These are phyloP conservation scores for Drosophila multiciliata DNA, from an alignment of 2,888 invertebrate genomes.

Conservation along the genomic window DNA sequence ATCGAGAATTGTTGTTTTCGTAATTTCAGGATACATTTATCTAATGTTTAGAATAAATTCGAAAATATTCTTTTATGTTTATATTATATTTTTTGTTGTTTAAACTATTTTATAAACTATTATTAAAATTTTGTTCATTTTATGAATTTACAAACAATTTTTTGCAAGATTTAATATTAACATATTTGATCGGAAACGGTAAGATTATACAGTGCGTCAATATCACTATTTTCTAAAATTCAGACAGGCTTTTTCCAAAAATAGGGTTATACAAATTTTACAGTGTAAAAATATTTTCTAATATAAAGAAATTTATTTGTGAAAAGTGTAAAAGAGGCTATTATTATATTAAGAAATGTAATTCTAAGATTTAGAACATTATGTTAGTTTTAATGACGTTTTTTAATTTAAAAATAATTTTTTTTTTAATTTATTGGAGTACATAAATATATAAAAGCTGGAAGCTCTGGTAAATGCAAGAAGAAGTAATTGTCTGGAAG, in stretches of 20 bases:
- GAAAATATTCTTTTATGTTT: neutral
- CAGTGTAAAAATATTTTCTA: neutral
- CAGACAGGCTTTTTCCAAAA: neutral
- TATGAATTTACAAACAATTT: accelerated
- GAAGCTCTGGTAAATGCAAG: neutral
- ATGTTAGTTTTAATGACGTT: neutral
- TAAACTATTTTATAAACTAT: neutral
- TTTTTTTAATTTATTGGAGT: neutral
- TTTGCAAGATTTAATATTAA: neutral
- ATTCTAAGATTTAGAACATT: neutral
- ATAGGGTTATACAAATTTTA: neutral
- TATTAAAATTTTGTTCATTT: neutral
- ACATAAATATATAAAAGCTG: conserved; percentile 26
- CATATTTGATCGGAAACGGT: neutral
- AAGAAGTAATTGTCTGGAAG: neutral
- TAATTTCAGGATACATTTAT: neutral
- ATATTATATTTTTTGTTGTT: neutral
- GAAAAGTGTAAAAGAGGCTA: neutral
- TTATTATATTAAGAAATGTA: neutral
- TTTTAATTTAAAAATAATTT: neutral
- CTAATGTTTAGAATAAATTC: neutral
- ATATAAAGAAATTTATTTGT: neutral
- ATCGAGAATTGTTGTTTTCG: neutral
- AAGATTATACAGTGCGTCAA: no score
- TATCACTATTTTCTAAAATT: no score